Conservation (phyloP, 2,888 invertebrate species). For the Emmelina monodactyla region DNA sequence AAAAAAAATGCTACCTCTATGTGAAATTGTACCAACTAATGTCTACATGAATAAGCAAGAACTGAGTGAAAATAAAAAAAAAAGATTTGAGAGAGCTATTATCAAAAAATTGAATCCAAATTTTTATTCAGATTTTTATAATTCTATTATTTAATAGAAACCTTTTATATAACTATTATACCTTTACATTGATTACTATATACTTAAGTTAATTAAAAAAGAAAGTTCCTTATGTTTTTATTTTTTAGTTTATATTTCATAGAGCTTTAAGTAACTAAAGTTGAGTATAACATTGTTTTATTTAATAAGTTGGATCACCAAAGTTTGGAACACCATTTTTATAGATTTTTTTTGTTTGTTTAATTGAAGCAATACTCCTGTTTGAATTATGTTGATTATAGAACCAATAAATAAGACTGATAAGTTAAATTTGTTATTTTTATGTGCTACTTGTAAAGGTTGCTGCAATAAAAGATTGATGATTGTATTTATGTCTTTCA, state of each 20-base stretch:
- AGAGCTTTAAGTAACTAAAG: slow-evolving; percentile 6
- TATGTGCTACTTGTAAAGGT: slow-evolving; percentile 5
- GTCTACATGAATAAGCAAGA: slow-evolving; percentile 6
- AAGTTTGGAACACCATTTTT: background rate
- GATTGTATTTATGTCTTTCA: slow-evolving; percentile 1
- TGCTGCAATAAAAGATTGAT: slow-evolving; percentile 3
- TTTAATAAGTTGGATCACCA: background rate
- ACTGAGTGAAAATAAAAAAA: slow-evolving; percentile 10
- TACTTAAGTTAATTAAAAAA: slow-evolving; percentile 1
- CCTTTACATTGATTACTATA: background rate
- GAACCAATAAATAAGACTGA: slow-evolving; percentile 2
- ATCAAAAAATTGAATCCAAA: slow-evolving; percentile 6
- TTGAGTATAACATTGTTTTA: slow-evolving; percentile 2
- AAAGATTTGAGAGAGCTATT: slow-evolving; percentile 7
- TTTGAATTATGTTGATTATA: slow-evolving; percentile 2
- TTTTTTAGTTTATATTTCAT: slow-evolving; percentile 2
- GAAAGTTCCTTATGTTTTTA: background rate
- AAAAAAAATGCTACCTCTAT: slow-evolving; percentile 6
- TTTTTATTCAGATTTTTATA: slow-evolving; percentile 4
- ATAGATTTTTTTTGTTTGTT: background rate
- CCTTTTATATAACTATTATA: no score
- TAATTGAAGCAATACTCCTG: background rate
- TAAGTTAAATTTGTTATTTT: slow-evolving; percentile 4
- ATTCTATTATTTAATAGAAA: slow-evolving; percentile 5
- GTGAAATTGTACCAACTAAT: slow-evolving; percentile 4